Conservation (phyloP, 2,888 invertebrate species). For the Cheilosia vernalis region DNA sequence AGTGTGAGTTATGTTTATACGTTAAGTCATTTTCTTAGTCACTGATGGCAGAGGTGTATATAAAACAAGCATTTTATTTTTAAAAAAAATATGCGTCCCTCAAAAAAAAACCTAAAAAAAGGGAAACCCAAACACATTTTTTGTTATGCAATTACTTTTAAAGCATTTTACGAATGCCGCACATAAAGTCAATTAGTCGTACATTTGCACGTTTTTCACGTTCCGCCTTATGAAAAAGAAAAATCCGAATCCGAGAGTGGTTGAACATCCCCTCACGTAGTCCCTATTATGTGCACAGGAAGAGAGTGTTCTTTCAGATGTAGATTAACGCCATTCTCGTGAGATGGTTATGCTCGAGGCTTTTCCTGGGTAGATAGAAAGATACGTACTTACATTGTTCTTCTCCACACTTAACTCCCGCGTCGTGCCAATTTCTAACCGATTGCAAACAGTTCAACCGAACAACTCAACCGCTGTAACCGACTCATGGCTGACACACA, state of each 20-base stretch:
- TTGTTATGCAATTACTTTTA: slow-evolving; percentile 4
- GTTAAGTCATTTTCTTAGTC: too few species aligned
- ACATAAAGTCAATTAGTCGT: slow-evolving; percentile 9
- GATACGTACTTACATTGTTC: slow-evolving; percentile 13
- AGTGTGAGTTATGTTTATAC: too few species aligned
- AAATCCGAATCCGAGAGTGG: not conserved
- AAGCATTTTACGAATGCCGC: not conserved
- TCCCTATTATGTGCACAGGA: slow-evolving; percentile 37
- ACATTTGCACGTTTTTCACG: slow-evolving; percentile 8
- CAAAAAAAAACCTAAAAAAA: not conserved
- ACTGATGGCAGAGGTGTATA: too few species aligned
- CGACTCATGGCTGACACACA: slow-evolving; percentile 25
- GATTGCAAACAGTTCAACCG: slow-evolving; percentile 47
- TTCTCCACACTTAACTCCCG: slow-evolving; percentile 6
- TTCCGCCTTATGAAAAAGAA: not conserved
- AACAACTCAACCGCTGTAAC: slow-evolving; percentile 34
- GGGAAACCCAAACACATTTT: not conserved
- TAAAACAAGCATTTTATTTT: too few species aligned
- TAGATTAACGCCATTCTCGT: slow-evolving; percentile 44
- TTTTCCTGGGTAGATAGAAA: not conserved
- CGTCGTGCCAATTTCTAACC: slow-evolving; percentile 32
- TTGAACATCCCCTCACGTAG: slow-evolving; percentile 33
- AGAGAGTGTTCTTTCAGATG: slow-evolving; percentile 36
- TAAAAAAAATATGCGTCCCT: not conserved
- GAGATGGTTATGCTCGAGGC: slow-evolving; percentile 19